phyloP scores from a whole-genome alignment of 2,113 vertebrate genomes.

The Symphodus melops region DNA sequence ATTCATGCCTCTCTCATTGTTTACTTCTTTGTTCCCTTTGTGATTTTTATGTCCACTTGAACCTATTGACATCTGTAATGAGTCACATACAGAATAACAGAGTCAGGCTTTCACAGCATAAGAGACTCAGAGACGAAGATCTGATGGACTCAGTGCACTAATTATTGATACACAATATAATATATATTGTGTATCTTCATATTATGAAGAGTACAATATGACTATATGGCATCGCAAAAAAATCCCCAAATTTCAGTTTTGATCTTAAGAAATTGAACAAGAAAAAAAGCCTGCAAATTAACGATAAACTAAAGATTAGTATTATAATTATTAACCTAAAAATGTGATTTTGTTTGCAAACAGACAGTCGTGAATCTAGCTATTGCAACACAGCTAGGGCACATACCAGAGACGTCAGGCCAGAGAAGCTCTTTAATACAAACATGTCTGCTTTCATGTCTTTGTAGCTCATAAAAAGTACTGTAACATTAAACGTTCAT shows the following conservation, averaged over 20 bases:
- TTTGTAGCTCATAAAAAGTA: constrained; percentile 22
- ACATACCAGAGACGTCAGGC: background rate
- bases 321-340: background rate
- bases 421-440: constrained; percentile 22
- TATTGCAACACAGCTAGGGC: constrained; percentile 1
- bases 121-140: constrained; percentile 13
- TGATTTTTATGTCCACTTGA: constrained; percentile 13
- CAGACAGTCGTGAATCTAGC: constrained; percentile 20
- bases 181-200: no score
- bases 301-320: background rate
- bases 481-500: constrained; percentile 6
- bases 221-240: no score
- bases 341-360: background rate
- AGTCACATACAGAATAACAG: constrained; percentile 41
- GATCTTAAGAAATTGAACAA: background rate
- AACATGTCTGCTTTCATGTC: constrained; percentile 34
- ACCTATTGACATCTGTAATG: constrained; percentile 37
- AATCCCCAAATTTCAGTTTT: background rate
- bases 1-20: background rate
- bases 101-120: constrained; percentile 50
- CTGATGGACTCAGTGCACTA: constrained; percentile 9
- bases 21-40: constrained; percentile 15
- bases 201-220: no score
- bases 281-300: background rate
- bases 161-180: no score